These are phyloP conservation scores for Carpatolechia fugitivella DNA, from an alignment of 2,888 invertebrate species.

Conservation along the genomic window DNA sequence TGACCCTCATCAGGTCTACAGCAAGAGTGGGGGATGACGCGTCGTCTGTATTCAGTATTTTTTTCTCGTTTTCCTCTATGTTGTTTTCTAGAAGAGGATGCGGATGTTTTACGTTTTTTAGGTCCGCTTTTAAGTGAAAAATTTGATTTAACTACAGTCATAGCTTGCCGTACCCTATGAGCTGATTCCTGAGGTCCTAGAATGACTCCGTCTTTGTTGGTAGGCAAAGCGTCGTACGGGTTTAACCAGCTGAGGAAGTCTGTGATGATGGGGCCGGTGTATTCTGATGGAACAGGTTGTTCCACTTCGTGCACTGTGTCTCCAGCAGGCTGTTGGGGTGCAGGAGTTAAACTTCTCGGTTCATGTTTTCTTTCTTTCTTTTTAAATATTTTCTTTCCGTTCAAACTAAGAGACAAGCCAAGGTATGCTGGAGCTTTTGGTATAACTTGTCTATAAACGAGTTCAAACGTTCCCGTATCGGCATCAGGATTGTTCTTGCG, in stretches of 20 bases:
- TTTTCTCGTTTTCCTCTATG: slow-evolving; percentile 70
- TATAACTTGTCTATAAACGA: slow-evolving; percentile 87
- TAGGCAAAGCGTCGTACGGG: slow-evolving; percentile 64
- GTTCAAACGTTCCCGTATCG: slow-evolving; percentile 89
- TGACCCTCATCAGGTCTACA: slow-evolving; percentile 56
- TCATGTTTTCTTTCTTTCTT: slow-evolving; percentile 64
- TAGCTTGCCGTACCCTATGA: slow-evolving; percentile 72
- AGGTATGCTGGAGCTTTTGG: slow-evolving; percentile 90
- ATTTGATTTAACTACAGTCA: slow-evolving; percentile 69
- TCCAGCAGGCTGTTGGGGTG: slow-evolving; percentile 48
- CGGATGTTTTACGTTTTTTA: slow-evolving; percentile 75
- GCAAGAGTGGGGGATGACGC: slow-evolving; percentile 66
- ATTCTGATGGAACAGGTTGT: slow-evolving; percentile 65
- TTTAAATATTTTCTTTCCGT: slow-evolving; percentile 81
- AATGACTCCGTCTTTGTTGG: slow-evolving; percentile 60
- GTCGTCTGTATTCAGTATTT: slow-evolving; percentile 64
- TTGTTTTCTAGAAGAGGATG: slow-evolving; percentile 69
- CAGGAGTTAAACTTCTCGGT: slow-evolving; percentile 46
- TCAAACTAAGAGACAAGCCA: slow-evolving; percentile 84
- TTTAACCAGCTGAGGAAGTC: slow-evolving; percentile 84
- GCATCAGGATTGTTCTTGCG: slow-evolving; percentile 84
- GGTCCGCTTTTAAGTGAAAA: slow-evolving; percentile 53
- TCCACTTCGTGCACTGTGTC: slow-evolving; percentile 46
- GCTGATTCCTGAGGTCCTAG: slow-evolving; percentile 52
- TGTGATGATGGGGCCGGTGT: slow-evolving; percentile 83